These are phyloP conservation scores for Brachionus sp. DNA, from an alignment of 1,140 invertebrate genomes.

Conservation along the genomic window DNA sequence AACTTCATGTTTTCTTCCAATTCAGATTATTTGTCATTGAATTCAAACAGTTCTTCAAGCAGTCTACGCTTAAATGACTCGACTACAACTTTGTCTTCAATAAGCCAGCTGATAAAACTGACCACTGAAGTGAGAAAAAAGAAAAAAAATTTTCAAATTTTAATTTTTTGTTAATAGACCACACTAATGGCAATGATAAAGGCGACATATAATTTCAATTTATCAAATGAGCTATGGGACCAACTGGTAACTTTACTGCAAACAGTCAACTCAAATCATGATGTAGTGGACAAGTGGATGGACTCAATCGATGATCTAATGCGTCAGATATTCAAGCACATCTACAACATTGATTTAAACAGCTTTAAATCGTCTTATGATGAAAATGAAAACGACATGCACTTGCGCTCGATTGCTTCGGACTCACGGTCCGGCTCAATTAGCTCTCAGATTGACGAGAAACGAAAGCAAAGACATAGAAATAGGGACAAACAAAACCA, in stretches of 20 bases:
- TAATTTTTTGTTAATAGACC: conserved; percentile 68
- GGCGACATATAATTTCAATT: conserved; percentile 87
- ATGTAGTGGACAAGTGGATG: conserved; percentile 84
- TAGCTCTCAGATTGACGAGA: not conserved
- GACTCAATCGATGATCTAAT: conserved; percentile 40
- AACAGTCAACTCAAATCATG: conserved; percentile 85
- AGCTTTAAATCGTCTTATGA: not conserved
- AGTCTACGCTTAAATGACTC: not conserved
- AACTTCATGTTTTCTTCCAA: conserved; percentile 18
- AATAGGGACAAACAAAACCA: not conserved
- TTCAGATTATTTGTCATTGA: conserved; percentile 8
- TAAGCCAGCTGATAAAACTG: conserved; percentile 16
- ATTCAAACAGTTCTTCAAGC: not conserved
- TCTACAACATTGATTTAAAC: conserved; percentile 36
- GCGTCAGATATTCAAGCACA: conserved; percentile 17
- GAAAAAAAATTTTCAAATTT: not conserved
- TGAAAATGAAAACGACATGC: not conserved
- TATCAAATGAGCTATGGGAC: conserved; percentile 84
- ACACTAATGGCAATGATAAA: conserved; percentile 97
- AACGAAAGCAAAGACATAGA: not conserved
- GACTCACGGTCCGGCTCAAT: not conserved
- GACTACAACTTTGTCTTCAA: not conserved
- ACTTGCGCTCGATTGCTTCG: not conserved
- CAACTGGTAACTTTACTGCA: conserved; percentile 82
- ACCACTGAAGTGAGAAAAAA: conserved; percentile 8